Evolutionary conservation across 2,113 vertebrate species (phyloP).

Genomic region (Plotosus lineatus): DNA sequence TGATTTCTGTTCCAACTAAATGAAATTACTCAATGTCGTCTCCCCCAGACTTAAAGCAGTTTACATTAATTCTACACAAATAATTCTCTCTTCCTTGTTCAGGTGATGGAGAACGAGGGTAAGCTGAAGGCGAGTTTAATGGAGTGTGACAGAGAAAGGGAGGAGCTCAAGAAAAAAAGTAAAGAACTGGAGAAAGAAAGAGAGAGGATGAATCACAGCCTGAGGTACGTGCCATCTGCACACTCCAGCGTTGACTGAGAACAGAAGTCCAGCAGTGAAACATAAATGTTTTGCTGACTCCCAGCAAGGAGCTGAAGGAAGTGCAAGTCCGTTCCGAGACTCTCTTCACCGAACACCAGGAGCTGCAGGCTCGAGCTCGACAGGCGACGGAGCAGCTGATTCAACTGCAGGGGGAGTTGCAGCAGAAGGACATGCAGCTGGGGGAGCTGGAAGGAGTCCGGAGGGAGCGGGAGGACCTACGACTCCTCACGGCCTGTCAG

Average conservation of each 20-base stretch:
- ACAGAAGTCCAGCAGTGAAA: not conserved
- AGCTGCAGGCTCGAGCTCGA: slow-evolving; percentile 72
- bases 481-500: slow-evolving; percentile 68
- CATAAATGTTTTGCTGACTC: too few relatives aligned
- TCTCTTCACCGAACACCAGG: slow-evolving; percentile 68
- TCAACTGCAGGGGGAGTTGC: slow-evolving; percentile 76
- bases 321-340: slow-evolving; percentile 69
- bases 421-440: slow-evolving; percentile 62
- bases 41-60: too few relatives aligned
- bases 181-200: slow-evolving; percentile 73
- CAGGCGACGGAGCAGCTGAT: slow-evolving; percentile 68
- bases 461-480: slow-evolving; percentile 79
- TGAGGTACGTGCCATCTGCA: slow-evolving; percentile 69
- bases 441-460: slow-evolving; percentile 69
- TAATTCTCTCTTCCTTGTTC: slow-evolving; percentile 50
- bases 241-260: not conserved
- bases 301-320: slow-evolving; percentile 75
- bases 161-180: slow-evolving; percentile 77
- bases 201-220: slow-evolving; percentile 68
- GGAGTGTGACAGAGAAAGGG: slow-evolving; percentile 79
- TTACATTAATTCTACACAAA: too few relatives aligned
- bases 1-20: not conserved
- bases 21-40: not conserved
- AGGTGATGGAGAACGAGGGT: slow-evolving; percentile 83
- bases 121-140: slow-evolving; percentile 74